Conservation (phyloP, 2,113 vertebrate species). For the Etheostoma cragini region DNA sequence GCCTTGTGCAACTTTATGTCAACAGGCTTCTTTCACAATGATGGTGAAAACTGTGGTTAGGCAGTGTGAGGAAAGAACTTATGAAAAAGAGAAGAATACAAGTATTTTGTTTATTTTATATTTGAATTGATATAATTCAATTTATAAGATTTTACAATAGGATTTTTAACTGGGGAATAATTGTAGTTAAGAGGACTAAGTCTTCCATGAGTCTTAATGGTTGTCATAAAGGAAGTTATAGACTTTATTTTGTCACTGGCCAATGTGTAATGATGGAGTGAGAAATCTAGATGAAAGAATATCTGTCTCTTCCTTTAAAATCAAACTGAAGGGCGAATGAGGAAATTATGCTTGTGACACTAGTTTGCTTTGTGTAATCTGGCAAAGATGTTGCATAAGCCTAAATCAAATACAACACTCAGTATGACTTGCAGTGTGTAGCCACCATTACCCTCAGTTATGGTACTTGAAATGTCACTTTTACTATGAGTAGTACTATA, state of each 20-base stretch:
- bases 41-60: constrained; percentile 52
- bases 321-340: constrained; percentile 26
- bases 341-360: constrained; percentile 55
- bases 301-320: constrained; percentile 15
- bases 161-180: not conserved
- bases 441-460: not conserved
- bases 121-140: not conserved
- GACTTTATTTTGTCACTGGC: not conserved
- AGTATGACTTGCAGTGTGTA: not conserved
- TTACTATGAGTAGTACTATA: not conserved
- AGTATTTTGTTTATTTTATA: not conserved
- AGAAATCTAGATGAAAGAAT: constrained; percentile 36
- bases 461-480: not conserved
- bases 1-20: constrained; percentile 40
- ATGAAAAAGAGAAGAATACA: not conserved
- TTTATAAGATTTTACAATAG: not conserved
- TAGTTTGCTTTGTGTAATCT: constrained; percentile 40
- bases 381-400: constrained; percentile 30
- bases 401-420: constrained; percentile 28
- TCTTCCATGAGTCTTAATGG: not conserved
- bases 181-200: not conserved
- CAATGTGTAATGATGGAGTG: constrained; percentile 47
- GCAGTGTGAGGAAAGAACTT: not conserved
- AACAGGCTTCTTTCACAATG: constrained; percentile 30
- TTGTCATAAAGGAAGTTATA: not conserved